phyloP scores from a whole-genome alignment of 2,888 invertebrate genomes.

The Gordius sp. region DNA sequence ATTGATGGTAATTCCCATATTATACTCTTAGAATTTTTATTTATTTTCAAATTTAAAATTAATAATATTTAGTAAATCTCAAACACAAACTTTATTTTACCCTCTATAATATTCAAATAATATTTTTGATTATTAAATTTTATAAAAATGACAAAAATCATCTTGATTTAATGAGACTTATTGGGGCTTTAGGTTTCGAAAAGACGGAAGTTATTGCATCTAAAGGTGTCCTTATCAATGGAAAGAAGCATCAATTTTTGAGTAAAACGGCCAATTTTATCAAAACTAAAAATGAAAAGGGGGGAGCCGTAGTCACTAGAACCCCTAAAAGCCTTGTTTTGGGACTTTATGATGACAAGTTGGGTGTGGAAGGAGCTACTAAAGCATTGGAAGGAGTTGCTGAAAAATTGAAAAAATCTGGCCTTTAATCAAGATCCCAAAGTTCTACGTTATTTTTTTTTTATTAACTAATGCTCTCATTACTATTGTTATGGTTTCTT shows the following conservation, averaged over 20 bases:
- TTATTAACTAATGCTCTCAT: too few relatives aligned
- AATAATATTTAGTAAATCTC: too few relatives aligned
- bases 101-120: too few relatives aligned
- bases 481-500: too few relatives aligned
- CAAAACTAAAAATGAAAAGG: background rate
- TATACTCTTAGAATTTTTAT: background rate
- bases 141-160: too few relatives aligned
- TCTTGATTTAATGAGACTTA: too few relatives aligned
- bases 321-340: background rate
- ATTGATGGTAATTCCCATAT: background rate
- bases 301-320: background rate
- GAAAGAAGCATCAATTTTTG: constrained; percentile 2
- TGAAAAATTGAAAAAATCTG: constrained; percentile 12
- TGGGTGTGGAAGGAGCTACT: background rate
- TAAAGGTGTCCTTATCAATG: background rate
- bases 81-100: too few relatives aligned
- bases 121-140: too few relatives aligned
- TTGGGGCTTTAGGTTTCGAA: constrained; percentile 4
- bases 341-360: background rate
- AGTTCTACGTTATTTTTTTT: too few relatives aligned
- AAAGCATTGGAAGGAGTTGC: background rate
- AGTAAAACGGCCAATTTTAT: constrained; percentile 14
- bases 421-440: too few relatives aligned
- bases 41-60: too few relatives aligned
- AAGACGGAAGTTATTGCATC: background rate